phyloP scores from a whole-genome alignment of 1,140 invertebrate species.

The Lamellibrachia luymesi region DNA sequence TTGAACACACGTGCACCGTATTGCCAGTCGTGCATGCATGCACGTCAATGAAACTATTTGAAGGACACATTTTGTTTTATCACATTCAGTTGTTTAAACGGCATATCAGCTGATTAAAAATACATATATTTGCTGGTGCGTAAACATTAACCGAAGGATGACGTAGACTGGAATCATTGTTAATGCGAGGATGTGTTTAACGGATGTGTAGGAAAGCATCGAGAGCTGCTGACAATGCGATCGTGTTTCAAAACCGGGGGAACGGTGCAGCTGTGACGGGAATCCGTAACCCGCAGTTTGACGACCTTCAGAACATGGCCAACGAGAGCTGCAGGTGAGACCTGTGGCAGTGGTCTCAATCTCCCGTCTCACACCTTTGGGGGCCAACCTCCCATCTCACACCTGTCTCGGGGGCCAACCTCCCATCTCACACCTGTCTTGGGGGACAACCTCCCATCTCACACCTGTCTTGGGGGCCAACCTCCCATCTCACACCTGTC shows the following conservation, averaged over 20 bases:
- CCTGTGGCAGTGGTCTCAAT: background rate
- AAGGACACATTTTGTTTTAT: too few species aligned
- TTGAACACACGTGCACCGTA: too few species aligned
- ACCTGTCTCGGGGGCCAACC: too few species aligned
- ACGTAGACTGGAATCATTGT: too few species aligned
- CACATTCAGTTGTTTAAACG: too few species aligned
- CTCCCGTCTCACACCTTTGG: background rate
- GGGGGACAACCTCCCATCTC: background rate
- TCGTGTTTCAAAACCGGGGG: background rate
- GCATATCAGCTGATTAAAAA: too few species aligned
- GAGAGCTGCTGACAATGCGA: background rate
- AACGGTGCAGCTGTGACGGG: background rate
- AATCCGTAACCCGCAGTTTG: background rate
- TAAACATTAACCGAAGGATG: too few species aligned
- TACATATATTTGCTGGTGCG: too few species aligned
- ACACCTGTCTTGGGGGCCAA: too few species aligned
- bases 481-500: background rate
- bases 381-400: background rate
- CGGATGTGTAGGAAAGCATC: background rate
- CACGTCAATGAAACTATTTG: too few species aligned
- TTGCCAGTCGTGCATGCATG: too few species aligned
- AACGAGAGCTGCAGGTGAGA: background rate
- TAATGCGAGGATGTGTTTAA: background rate
- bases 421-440: background rate
- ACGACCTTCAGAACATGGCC: background rate